phyloP scores from a whole-genome alignment of 2,888 invertebrate species.

The Apantesis nais region DNA sequence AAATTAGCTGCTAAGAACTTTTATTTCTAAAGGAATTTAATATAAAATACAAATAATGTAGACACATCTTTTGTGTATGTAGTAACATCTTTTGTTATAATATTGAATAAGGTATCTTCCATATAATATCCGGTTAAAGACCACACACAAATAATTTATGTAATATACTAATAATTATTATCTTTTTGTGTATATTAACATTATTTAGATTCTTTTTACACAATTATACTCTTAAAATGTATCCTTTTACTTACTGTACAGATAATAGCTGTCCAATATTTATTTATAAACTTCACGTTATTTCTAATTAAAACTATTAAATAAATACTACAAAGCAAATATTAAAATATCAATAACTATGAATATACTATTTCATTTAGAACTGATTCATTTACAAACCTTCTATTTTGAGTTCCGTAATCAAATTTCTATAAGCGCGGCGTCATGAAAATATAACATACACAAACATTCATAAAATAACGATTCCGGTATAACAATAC shows the following conservation, averaged over 20 bases:
- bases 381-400: not conserved
- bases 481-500: no score
- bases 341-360: not conserved
- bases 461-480: no score
- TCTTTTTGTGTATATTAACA: not conserved
- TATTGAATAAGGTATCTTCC: not conserved
- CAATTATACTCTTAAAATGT: not conserved
- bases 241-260: not conserved
- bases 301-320: not conserved
- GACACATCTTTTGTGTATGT: no score
- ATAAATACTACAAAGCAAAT: not conserved
- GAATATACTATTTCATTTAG: not conserved
- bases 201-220: not conserved
- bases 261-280: not conserved
- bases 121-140: not conserved
- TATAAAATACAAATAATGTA: no score
- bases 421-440: no score
- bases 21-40: no score
- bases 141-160: not conserved
- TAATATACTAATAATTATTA: not conserved
- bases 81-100: not conserved
- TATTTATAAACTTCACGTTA: not conserved
- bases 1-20: no score
- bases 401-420: no score
- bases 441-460: no score